Evolutionary conservation across 1,140 invertebrate genomes (phyloP).

Genomic region (Pemphigus obesinymphae): DNA sequence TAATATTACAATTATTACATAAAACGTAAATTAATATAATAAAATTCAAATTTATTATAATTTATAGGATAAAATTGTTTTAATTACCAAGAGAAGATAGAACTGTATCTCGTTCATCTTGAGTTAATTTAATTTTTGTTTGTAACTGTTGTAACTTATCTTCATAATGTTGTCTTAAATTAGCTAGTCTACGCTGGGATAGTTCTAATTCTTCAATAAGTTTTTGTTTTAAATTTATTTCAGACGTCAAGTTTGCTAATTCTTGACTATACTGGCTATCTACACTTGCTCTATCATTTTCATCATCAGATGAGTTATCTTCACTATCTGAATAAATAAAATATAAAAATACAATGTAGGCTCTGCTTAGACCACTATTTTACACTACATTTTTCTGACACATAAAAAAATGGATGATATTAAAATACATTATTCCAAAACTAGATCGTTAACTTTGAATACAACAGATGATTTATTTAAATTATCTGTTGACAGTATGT

Average conservation of each 20-base stretch:
- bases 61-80: background rate
- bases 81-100: slow-evolving; percentile 61
- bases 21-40: background rate
- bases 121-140: slow-evolving; percentile 79
- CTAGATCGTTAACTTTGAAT: no score
- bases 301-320: slow-evolving; percentile 44
- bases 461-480: no score
- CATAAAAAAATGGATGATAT: no score
- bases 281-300: slow-evolving; percentile 51
- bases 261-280: slow-evolving; percentile 59
- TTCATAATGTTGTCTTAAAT: slow-evolving; percentile 87
- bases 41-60: background rate
- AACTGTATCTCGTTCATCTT: slow-evolving; percentile 89
- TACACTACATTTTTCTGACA: no score
- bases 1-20: background rate
- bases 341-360: no score
- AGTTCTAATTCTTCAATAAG: slow-evolving; percentile 90
- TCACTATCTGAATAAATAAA: slow-evolving; percentile 40
- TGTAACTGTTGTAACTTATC: slow-evolving; percentile 87
- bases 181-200: slow-evolving; percentile 74
- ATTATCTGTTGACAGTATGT: no score
- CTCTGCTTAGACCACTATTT: no score
- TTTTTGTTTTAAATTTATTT: slow-evolving; percentile 87
- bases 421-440: no score
- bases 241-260: slow-evolving; percentile 76